phyloP scores from a whole-genome alignment of 1,140 invertebrate species.

The Cydia amplana region DNA sequence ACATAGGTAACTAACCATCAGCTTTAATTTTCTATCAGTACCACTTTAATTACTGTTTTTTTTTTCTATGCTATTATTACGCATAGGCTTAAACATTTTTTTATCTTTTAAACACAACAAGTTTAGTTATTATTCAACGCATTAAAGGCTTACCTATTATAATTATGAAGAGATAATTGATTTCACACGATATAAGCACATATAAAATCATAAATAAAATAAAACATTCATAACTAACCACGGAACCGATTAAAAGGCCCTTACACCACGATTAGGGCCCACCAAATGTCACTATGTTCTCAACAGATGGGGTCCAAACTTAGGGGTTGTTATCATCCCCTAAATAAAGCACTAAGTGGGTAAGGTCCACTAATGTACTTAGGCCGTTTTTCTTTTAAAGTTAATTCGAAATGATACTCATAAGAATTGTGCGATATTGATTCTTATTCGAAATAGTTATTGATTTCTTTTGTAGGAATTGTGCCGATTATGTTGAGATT shows the following conservation, averaged over 20 bases:
- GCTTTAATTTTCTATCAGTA: no score
- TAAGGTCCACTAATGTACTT: not conserved
- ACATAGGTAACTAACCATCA: no score
- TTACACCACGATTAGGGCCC: conserved; percentile 12
- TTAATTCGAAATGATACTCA: not conserved
- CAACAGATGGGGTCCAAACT: conserved; percentile 13
- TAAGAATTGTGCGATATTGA: not conserved
- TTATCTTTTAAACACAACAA: no score
- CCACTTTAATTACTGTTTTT: no score
- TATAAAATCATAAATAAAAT: not conserved
- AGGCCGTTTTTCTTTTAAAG: not conserved
- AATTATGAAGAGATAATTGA: no score
- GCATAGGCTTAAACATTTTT: no score
- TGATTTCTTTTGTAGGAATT: not conserved
- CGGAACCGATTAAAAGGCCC: conserved; percentile 13
- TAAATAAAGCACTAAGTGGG: not conserved
- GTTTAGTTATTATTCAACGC: no score
- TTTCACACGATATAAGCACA: no score
- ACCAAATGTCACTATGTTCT: conserved; percentile 17
- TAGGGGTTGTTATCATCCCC: not conserved
- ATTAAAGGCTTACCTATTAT: no score
- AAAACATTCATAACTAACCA: conserved; percentile 1
- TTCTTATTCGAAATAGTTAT: conserved; percentile 17
- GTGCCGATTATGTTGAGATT: not conserved
- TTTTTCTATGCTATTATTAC: no score